A percentile compares a stretch with the other conserved stretches of the same genome.
Evolutionary conservation across 2,113 vertebrate genomes (phyloP).

Genomic region (Nothocercus julius): DNA sequence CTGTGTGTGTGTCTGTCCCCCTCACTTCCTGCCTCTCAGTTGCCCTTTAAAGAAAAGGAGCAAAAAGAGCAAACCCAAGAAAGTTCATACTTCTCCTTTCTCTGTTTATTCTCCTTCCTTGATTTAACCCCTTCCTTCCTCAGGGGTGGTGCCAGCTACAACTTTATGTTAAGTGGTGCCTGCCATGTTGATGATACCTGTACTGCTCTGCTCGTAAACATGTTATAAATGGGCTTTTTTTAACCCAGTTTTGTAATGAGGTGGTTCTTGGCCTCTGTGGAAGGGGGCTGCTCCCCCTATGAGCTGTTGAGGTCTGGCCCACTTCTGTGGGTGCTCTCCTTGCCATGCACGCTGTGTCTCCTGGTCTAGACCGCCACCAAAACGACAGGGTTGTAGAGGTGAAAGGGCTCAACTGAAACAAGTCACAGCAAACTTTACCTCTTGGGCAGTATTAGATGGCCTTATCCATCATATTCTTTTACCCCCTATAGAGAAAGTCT

Average conservation of each 20-base stretch:
- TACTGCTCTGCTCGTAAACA: not conserved
- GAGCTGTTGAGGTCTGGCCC: not conserved
- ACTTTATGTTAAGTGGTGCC: not conserved
- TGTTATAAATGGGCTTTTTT: not conserved
- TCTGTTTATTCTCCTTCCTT: not conserved
- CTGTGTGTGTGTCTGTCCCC: not conserved
- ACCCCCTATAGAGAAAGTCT: not conserved
- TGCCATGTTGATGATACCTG: not conserved
- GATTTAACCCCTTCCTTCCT: not conserved
- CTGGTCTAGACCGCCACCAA: not conserved
- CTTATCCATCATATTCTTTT: not conserved
- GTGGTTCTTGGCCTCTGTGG: not conserved
- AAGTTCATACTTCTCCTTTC: not conserved
- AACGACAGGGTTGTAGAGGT: not conserved
- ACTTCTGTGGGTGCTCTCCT: not conserved
- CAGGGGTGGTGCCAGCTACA: not conserved
- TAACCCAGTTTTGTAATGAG: not conserved
- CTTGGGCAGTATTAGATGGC: not conserved
- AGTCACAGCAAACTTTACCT: not conserved
- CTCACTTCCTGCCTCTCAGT: not conserved
- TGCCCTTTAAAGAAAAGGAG: not conserved
- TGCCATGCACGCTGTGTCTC: rapidly evolving
- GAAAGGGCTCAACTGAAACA: not conserved
- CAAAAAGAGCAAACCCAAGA: too few relatives aligned
- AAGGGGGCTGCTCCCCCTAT: rapidly evolving